Evolutionary conservation across 2,113 vertebrate species (phyloP).

Genomic region (Guaruba guarouba): DNA sequence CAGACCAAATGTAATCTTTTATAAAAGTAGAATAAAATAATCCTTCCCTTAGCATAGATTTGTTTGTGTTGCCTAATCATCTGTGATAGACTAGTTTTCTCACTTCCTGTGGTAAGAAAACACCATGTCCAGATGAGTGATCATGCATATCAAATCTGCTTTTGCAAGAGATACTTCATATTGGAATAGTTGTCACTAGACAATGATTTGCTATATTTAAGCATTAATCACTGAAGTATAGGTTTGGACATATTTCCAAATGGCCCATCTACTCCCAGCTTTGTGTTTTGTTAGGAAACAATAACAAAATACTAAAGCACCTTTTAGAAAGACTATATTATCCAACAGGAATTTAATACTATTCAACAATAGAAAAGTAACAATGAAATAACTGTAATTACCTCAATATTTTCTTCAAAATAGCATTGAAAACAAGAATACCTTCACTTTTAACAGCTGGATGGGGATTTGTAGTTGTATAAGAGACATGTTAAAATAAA

Average conservation of each 20-base stretch:
- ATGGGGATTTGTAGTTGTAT: neutral
- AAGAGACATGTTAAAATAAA: neutral
- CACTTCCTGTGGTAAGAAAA: neutral
- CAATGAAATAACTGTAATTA: neutral
- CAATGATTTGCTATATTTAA: neutral
- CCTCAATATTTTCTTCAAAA: neutral
- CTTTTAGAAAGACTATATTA: neutral
- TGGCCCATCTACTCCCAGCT: neutral
- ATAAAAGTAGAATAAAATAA: neutral
- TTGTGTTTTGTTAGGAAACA: neutral
- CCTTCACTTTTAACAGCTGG: neutral
- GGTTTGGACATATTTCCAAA: neutral
- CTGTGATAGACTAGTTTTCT: neutral
- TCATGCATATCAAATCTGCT: neutral
- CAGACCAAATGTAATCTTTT: neutral
- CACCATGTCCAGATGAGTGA: neutral
- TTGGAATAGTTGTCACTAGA: neutral
- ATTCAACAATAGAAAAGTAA: neutral
- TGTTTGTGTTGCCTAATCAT: neutral
- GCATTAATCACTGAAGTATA: neutral
- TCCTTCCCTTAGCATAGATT: neutral
- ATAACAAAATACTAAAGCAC: neutral
- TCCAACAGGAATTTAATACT: neutral
- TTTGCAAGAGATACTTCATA: neutral
- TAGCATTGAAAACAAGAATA: neutral